A percentile compares a stretch with the other conserved stretches of the same genome.
Conservation (phyloP, 2,113 vertebrate genomes). For the Nyctibius bracteatus region DNA sequence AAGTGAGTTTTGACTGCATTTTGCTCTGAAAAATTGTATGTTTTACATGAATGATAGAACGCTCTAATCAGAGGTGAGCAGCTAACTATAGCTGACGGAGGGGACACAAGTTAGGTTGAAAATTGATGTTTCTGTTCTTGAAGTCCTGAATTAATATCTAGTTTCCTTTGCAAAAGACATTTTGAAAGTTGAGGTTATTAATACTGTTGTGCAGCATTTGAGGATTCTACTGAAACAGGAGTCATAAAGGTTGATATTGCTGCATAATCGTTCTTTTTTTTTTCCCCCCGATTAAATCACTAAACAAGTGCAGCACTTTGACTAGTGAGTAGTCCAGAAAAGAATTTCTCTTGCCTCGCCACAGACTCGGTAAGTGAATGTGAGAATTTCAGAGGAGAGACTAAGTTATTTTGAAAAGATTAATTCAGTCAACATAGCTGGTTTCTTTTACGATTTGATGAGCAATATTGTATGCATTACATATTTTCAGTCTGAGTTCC, state of each 20-base stretch:
- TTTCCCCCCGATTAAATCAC: not conserved
- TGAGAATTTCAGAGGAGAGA: not conserved
- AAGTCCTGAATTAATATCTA: not conserved
- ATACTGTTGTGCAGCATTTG: not conserved
- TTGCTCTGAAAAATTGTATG: not conserved
- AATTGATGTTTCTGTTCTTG: not conserved
- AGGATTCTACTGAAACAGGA: not conserved
- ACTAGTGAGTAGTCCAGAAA: not conserved
- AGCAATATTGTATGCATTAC: not conserved
- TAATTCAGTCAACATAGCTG: not conserved
- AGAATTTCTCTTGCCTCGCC: not conserved
- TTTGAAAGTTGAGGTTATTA: not conserved
- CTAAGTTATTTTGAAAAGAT: not conserved
- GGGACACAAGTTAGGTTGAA: not conserved
- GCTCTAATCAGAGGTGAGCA: accelerated
- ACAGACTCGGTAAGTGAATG: not conserved
- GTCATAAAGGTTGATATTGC: not conserved
- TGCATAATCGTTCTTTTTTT: not conserved
- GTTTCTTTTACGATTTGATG: not conserved
- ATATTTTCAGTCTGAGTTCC: not conserved
- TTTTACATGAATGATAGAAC: not conserved
- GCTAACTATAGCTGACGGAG: not conserved
- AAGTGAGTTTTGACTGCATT: slow-evolving; percentile 79
- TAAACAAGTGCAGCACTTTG: not conserved
- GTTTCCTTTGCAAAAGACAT: not conserved